Evolutionary conservation across 1,140 invertebrate genomes (phyloP).

Genomic region (Sitobion miscanthi): DNA sequence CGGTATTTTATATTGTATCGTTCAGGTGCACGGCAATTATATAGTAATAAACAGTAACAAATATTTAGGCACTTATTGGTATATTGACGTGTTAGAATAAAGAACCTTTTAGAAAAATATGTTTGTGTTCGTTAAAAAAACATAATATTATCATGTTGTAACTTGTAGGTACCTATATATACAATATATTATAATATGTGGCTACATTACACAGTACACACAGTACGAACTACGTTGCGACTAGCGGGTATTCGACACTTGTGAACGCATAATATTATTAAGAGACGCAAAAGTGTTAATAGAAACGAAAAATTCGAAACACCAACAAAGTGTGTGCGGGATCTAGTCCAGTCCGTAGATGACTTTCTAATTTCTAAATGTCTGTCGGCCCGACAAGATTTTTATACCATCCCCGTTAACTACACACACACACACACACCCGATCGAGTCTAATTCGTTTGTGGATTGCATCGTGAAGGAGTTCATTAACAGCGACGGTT

Average conservation of each 20-base stretch:
- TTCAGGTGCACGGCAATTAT: background rate
- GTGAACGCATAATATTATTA: background rate
- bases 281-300: background rate
- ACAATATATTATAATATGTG: background rate
- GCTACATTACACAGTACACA: background rate
- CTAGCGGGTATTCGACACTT: background rate
- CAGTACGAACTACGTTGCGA: background rate
- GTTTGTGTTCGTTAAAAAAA: background rate
- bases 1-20: background rate
- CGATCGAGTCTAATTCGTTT: background rate
- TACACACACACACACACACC: background rate
- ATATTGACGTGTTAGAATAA: background rate
- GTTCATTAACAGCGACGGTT: background rate
- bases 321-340: background rate
- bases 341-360: background rate
- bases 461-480: no score
- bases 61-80: background rate
- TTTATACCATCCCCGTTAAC: background rate
- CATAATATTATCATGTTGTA: background rate
- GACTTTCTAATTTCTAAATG: background rate
- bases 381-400: background rate
- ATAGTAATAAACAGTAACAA: background rate
- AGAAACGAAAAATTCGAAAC: background rate
- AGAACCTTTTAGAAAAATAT: background rate
- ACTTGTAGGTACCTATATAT: background rate